Percentiles rank a stretch among this genome's conserved stretches.
Evolutionary conservation across 2,113 vertebrate species (phyloP).

Genomic region (Microtus richardsoni): DNA sequence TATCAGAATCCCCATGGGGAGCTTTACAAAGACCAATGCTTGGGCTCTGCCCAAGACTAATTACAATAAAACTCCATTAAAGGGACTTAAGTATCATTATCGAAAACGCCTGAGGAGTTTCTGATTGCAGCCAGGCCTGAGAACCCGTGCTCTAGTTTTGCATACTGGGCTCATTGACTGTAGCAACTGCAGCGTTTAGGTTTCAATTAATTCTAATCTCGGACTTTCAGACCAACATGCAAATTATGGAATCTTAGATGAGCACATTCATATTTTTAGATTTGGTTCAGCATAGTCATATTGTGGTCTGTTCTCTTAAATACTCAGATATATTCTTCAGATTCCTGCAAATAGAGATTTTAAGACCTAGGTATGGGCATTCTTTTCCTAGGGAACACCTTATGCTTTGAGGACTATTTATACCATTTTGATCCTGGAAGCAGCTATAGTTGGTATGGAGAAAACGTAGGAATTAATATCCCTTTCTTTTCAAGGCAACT

Average conservation of each 20-base stretch:
- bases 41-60: background rate
- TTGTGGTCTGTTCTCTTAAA: background rate
- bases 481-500: background rate
- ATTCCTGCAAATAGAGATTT: background rate
- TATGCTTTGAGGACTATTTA: too few relatives aligned
- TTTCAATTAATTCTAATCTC: background rate
- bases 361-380: background rate
- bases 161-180: background rate
- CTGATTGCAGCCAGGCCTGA: background rate
- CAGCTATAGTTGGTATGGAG: background rate
- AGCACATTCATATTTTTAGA: background rate
- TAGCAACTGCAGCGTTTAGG: background rate
- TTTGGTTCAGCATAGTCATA: background rate
- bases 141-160: background rate
- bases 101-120: background rate
- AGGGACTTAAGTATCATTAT: background rate
- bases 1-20: background rate
- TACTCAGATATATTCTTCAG: background rate
- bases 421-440: background rate
- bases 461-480: background rate
- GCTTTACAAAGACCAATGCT: background rate
- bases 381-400: background rate
- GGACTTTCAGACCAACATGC: background rate
- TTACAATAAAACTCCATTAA: background rate
- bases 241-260: conserved; percentile 2